These are phyloP conservation scores for Macrotrachela quadricornifera DNA, from an alignment of 1,140 invertebrate genomes.

Conservation along the genomic window DNA sequence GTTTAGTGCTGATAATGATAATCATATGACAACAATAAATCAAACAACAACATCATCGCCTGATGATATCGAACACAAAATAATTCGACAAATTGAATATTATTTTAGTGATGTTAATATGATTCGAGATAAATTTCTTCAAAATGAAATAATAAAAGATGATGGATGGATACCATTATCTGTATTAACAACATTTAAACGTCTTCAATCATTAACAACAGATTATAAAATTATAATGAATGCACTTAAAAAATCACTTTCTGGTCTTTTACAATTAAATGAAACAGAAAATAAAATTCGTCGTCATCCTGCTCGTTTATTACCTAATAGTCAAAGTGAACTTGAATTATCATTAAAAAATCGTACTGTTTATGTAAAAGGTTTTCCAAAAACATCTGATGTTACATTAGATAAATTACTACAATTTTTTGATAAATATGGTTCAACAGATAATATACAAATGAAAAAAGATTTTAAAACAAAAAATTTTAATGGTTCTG, in stretches of 20 bases:
- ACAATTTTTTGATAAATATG: neutral
- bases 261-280: constrained; percentile 1
- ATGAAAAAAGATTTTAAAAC: too few relatives aligned
- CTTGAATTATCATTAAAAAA: constrained; percentile 5
- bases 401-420: constrained; percentile 3
- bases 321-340: constrained; percentile 3
- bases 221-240: neutral
- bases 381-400: neutral
- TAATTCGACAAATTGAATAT: constrained; percentile 8
- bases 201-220: neutral
- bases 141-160: constrained; percentile 5
- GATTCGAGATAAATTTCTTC: constrained; percentile 6
- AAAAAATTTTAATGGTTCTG: too few relatives aligned
- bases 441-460: too few relatives aligned
- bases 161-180: constrained; percentile 3
- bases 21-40: too few relatives aligned
- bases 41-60: too few relatives aligned
- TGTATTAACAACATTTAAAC: constrained; percentile 5
- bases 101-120: constrained; percentile 9
- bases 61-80: neutral
- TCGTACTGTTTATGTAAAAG: constrained; percentile 3
- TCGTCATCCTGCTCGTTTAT: neutral
- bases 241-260: neutral
- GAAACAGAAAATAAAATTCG: constrained; percentile 2
- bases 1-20: too few relatives aligned